Conservation (phyloP, 2,113 vertebrate species). For the Protobothrops flavoviridis region DNA sequence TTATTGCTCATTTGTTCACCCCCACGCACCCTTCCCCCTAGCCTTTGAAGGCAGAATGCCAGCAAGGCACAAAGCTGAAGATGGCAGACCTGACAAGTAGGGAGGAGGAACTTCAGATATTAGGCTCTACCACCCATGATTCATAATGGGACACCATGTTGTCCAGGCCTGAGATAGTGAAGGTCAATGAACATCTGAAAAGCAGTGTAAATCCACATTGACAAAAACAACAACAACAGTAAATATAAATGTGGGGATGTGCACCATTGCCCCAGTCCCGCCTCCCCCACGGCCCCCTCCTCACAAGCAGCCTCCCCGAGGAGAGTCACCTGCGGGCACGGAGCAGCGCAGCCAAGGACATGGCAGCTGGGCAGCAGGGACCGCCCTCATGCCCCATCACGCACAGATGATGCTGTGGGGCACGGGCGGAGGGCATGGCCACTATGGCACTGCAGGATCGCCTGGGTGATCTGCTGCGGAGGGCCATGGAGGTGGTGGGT, state of each 20-base stretch:
- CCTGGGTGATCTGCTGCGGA: no score
- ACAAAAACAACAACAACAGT: background rate
- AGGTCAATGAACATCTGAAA: background rate
- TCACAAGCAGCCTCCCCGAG: no score
- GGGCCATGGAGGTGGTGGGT: no score
- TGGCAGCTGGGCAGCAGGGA: no score
- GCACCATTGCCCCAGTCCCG: no score
- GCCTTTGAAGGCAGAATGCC: background rate
- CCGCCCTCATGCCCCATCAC: no score
- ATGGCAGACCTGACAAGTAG: background rate
- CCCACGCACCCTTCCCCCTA: background rate
- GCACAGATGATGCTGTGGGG: no score
- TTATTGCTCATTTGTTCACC: background rate
- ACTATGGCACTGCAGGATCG: no score
- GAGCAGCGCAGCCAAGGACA: no score
- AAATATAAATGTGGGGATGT: background rate
- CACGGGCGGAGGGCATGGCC: no score
- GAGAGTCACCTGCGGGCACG: no score
- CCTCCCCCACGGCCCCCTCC: no score
- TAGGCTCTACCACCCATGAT: background rate
- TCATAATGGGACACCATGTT: background rate
- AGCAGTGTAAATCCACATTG: background rate
- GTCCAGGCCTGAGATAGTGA: background rate
- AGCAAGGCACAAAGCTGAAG: background rate
- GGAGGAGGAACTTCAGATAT: background rate